phyloP scores from a whole-genome alignment of 2,888 invertebrate genomes.

The Archaeoteleia sp. region DNA sequence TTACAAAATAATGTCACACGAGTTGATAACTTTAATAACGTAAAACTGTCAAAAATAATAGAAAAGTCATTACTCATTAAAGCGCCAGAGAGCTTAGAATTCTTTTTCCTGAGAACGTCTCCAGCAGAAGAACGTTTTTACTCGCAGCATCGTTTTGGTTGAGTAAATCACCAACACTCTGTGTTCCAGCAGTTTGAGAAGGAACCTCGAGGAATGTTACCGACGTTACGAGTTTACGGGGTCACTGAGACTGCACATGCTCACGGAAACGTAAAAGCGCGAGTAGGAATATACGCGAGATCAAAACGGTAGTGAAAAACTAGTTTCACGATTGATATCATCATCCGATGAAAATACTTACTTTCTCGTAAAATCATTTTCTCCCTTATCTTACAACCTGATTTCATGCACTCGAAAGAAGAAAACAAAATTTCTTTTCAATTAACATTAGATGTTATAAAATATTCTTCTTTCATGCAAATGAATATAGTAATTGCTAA shows the following conservation, averaged over 20 bases:
- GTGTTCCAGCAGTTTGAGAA: conserved; percentile 38
- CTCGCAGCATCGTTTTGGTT: conserved; percentile 32
- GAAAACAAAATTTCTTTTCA: no score
- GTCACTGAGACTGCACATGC: conserved; percentile 39
- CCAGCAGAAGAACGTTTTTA: conserved; percentile 38
- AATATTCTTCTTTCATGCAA: no score
- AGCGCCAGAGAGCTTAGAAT: conserved; percentile 30
- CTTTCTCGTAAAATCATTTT: no score
- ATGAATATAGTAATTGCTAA: no score
- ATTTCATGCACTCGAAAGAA: no score
- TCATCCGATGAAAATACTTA: neutral
- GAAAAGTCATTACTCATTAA: no score
- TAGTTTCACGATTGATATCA: neutral
- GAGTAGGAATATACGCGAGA: neutral
- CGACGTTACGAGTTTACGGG: conserved; percentile 50
- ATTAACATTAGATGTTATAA: no score
- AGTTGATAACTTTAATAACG: no score
- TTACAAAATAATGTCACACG: no score
- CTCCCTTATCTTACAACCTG: no score
- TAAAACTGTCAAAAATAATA: no score
- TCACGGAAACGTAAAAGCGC: conserved; percentile 30
- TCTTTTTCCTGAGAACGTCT: conserved; percentile 44
- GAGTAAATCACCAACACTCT: conserved; percentile 49
- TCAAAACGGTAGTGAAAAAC: conserved; percentile 6
- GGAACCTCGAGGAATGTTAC: conserved; percentile 40